Evolutionary conservation across 2,888 invertebrate genomes (phyloP), one percentile per base, ranked within the genome.

Genomic region (Therioaphis trifolii): DNA sequence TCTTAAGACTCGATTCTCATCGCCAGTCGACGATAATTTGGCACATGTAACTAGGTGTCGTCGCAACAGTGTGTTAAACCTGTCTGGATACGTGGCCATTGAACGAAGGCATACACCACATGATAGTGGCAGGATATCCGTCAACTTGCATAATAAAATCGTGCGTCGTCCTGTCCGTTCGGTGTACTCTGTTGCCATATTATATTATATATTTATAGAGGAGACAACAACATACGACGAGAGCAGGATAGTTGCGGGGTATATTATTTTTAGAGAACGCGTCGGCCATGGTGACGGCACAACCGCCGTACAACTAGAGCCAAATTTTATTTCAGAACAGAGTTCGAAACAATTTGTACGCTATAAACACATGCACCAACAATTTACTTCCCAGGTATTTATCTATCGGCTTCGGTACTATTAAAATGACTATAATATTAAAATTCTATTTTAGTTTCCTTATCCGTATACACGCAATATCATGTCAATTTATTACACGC

Each of bases 321-420:
- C 78, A 78, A 78, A 78, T 68, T 78, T 78, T 78, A 78, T 52
- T 78, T 78, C 68, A 52, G 40, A 78, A 68, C 78, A 49, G 52
- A 78, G 78, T 78, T 40, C 68, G 78, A 68, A 68, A 78, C 24
- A 35, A 78, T 77, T 77, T 18, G 29, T 40, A 68, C 5, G 35
- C 52, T 55, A 4, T 27, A 29, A n/a, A 29, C 58, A 40, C 24
- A 40, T 29, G 63, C 29, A 27, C 15, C 46, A 46, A 66, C 29
- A 15, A 15, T 9, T 49, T 18, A 18, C 21, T 77, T 49, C 43
- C 24, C 21, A 58, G 74, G 55, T 74, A 58, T 76, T 76, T 46
- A n/a, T 46, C n/a, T n/a, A n/a, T n/a, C n/a, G n/a, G n/a, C n/a
- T n/a, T n/a, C 61, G 4, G 21, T 2, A 24, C 27, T n/a, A 12